Evolutionary conservation across 2,888 invertebrate genomes (phyloP), one percentile per base, ranked within the genome.

Genomic region (Andrena dorsata): DNA sequence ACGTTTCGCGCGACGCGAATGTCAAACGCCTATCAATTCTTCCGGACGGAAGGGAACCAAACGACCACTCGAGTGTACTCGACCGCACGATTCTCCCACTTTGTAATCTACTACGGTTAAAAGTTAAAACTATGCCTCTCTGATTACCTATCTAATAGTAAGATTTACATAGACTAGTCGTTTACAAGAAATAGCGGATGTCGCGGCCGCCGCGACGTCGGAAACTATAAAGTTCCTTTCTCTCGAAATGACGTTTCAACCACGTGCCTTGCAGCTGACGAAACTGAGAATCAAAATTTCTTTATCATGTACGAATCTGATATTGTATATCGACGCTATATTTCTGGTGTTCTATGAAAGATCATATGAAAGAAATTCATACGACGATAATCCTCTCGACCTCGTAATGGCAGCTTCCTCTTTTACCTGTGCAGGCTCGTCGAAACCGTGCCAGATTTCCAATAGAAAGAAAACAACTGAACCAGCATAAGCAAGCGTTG

Each of bases 221-320:
- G 68, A 73, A 80, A 80, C 74, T 41, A 76, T 78, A 56, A 81
- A 68, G 77, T 86, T 86, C 86, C 81, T 82, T 79, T 78, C 68
- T 28, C 41, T 16, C 35, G 76, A 83, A 84, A 90, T 90, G 89
- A 90, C 91, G 91, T 92, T 92, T 90, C 80, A 90, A 92, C 90
- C 89, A 90, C 90, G 93, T 93, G 93, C 93, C 94, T 94, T 93
- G 93, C 92, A 92, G 91, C 91, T 91, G 89, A 89, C 87, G 83
- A 88, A 91, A 90, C 87, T 78, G 87, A 90, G 83, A 89, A 92
- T 90, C 89, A 90, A 92, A 90, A 77, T 88, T 84, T 82, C 76
- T 72, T 80, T 79, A 28, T 78, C 82, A 66, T 77, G 69, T 80
- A 65, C 58, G 82, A 56, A 30, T 70, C 66, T 68, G 68, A 82